Evolutionary conservation across 2,888 invertebrate species (phyloP), one percentile per base, ranked within the genome.

Genomic region (Gastracanthus pulcherrimus): DNA sequence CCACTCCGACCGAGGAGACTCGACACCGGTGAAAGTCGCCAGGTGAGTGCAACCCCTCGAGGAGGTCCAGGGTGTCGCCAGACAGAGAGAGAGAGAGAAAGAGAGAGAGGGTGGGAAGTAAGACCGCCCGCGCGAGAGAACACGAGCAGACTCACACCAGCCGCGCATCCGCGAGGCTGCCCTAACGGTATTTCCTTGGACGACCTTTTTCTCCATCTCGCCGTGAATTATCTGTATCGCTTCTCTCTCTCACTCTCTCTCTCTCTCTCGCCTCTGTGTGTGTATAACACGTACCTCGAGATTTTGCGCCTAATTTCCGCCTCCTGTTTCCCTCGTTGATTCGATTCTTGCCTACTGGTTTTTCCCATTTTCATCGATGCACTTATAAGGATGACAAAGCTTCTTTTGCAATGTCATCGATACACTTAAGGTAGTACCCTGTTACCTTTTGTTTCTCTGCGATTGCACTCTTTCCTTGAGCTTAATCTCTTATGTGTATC

Each of bases 11-110:
- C 41, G 58, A 38, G 16, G 34, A 76, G 75, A 84, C 86, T 89
- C 88, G 90, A 90, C 86, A 85, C 88, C 87, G 89, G 87, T 90
- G 88, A 90, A 89, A 87, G 86, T 89, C 86, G 84, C 84, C 83
- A 88, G 86, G 87, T 87, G 79, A 85, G 76, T 76, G 19, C 69
- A 23, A n/a, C n/a, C n/a, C n/a, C n/a, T n/a, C n/a, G n/a, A n/a
- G n/a, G n/a, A n/a, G n/a, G n/a, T n/a, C n/a, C n/a, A n/a, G n/a
- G n/a, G n/a, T n/a, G n/a, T n/a, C n/a, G n/a, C n/a, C n/a, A 55
- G 7, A 62, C 9, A 58, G 62, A 34, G 38, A 66, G n/a, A 45
- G 45, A 16, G 0, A n/a, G 41, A 41, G 41, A 41, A 16, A 13
- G 41, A 41, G 3, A 34, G 38, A 66, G n/a, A 45, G 45, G 4